Percentiles rank a stretch among this genome's conserved stretches.
Conservation (phyloP, 2,888 invertebrate species). For the Heliconius hortense region DNA sequence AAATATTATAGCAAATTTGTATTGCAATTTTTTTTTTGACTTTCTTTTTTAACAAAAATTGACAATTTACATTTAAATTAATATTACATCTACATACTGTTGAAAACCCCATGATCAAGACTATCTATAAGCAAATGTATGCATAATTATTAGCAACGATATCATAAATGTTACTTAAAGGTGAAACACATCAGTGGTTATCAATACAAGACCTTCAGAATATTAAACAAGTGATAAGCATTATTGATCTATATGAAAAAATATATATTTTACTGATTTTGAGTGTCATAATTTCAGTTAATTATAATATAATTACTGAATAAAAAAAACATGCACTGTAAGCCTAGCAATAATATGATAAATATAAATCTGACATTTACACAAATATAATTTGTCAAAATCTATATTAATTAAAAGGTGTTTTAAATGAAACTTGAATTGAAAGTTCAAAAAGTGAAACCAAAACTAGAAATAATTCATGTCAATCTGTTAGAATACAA, state of each 20-base stretch:
- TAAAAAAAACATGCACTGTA: not conserved
- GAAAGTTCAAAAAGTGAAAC: constrained; percentile 18
- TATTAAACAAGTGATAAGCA: constrained; percentile 8
- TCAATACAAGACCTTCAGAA: constrained; percentile 15
- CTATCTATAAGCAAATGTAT: constrained; percentile 1
- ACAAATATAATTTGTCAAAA: not conserved
- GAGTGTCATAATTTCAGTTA: not conserved
- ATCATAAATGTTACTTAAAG: constrained; percentile 24
- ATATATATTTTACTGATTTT: not conserved
- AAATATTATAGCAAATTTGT: not conserved
- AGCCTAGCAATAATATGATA: not conserved
- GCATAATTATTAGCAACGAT: not conserved
- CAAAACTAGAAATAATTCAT: constrained; percentile 32
- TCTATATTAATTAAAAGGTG: not conserved
- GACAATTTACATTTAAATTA: not conserved
- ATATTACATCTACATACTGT: not conserved
- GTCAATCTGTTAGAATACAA: constrained; percentile 39
- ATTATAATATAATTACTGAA: not conserved
- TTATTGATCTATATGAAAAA: not conserved
- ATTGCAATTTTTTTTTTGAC: not conserved
- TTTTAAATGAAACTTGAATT: not conserved
- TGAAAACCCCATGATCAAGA: not conserved
- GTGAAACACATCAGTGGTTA: constrained; percentile 18
- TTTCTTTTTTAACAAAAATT: not conserved
- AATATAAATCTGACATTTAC: not conserved